These are phyloP conservation scores for Notamacropus eugenii DNA, from an alignment of 2,797 vertebrate species.

Conservation along the genomic window DNA sequence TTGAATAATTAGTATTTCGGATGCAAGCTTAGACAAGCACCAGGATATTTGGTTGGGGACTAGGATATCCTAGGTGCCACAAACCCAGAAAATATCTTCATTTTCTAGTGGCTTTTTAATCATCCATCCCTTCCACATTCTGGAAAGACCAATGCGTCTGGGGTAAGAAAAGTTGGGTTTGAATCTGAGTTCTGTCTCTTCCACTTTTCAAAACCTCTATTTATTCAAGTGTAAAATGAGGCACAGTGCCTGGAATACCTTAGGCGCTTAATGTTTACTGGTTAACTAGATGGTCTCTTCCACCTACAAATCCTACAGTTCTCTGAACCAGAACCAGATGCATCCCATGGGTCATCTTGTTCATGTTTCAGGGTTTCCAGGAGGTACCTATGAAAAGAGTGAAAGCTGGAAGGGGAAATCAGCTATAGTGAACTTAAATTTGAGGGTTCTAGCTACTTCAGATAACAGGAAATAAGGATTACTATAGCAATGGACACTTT, in stretches of 20 bases:
- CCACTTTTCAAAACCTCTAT: not conserved
- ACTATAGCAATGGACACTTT: not conserved
- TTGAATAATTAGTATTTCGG: slow-evolving; percentile 76
- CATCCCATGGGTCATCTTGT: not conserved
- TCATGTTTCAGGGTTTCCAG: not conserved
- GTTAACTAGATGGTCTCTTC: not conserved
- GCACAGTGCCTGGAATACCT: not conserved
- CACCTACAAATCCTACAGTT: not conserved
- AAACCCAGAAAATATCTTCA: slow-evolving; percentile 53
- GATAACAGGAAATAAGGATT: not conserved
- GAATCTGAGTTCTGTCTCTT: not conserved
- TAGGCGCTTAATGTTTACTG: not conserved
- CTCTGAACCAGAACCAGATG: not conserved
- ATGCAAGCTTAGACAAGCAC: slow-evolving; percentile 76
- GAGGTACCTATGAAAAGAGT: not conserved
- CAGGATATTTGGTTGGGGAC: slow-evolving; percentile 50
- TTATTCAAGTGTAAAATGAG: not conserved
- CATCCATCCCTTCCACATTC: not conserved
- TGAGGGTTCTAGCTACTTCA: not conserved
- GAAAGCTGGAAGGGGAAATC: not conserved
- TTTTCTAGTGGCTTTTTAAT: not conserved
- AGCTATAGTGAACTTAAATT: not conserved
- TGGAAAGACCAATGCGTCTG: not conserved
- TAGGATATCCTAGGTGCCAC: slow-evolving; percentile 31
- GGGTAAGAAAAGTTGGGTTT: not conserved